Evolutionary conservation across 2,888 invertebrate species (phyloP).

Genomic region (Mellilla xanthometata): DNA sequence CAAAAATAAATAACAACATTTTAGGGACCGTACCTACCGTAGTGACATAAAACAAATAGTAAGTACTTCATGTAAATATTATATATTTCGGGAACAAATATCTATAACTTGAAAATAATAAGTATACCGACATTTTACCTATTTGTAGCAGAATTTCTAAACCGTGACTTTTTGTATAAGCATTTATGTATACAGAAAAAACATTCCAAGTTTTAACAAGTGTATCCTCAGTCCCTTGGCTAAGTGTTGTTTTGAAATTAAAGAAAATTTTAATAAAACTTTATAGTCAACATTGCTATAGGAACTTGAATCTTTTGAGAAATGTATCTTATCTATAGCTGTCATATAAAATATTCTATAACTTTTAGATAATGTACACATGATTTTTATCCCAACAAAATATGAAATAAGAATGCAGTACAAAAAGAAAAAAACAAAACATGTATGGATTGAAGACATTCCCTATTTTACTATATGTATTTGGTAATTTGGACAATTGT

Average conservation of each 20-base stretch:
- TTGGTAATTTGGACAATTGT: too few relatives aligned
- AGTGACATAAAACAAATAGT: slow-evolving; percentile 5
- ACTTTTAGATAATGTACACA: too few relatives aligned
- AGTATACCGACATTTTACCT: slow-evolving; percentile 20
- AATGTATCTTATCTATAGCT: too few relatives aligned
- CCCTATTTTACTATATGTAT: too few relatives aligned
- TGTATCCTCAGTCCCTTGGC: slow-evolving; percentile 52
- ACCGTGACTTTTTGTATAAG: slow-evolving; percentile 51
- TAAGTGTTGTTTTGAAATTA: slow-evolving; percentile 23
- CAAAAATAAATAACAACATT: neutral
- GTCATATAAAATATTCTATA: too few relatives aligned
- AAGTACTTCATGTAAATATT: slow-evolving; percentile 27
- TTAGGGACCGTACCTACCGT: slow-evolving; percentile 30
- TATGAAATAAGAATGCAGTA: too few relatives aligned
- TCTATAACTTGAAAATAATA: slow-evolving; percentile 51
- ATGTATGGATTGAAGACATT: too few relatives aligned
- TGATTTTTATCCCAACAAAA: too few relatives aligned
- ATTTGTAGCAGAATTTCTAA: slow-evolving; percentile 41
- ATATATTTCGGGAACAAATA: slow-evolving; percentile 60
- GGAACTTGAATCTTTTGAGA: too few relatives aligned
- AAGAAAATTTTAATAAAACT: too few relatives aligned
- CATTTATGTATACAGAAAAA: slow-evolving; percentile 55
- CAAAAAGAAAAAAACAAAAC: too few relatives aligned
- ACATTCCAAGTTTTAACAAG: slow-evolving; percentile 67
- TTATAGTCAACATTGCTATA: too few relatives aligned